phyloP scores from a whole-genome alignment of 2,113 vertebrate species.

The Prionailurus bengalensis region DNA sequence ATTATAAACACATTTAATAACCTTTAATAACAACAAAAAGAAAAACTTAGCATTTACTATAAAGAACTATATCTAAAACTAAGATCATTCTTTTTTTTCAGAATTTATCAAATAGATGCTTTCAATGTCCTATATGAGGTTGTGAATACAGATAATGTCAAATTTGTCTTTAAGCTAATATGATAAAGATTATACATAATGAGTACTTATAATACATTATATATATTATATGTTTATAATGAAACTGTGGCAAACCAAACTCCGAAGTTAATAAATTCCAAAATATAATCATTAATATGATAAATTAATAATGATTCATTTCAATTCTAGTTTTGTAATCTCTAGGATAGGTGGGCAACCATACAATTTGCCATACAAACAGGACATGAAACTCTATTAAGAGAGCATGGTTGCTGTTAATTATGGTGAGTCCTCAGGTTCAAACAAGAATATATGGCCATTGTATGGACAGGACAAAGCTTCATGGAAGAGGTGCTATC shows the following conservation, averaged over 20 bases:
- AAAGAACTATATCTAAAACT: neutral
- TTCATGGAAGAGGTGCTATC: neutral
- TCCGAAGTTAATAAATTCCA: neutral
- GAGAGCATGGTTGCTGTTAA: neutral
- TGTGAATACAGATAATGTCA: neutral
- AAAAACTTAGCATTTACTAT: neutral
- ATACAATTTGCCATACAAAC: neutral
- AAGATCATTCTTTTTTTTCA: constrained; percentile 24
- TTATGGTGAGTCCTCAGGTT: neutral
- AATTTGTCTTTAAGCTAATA: neutral
- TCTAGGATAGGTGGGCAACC: neutral
- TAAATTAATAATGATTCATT: neutral
- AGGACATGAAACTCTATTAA: neutral
- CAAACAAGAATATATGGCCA: neutral
- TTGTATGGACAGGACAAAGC: neutral
- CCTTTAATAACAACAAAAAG: neutral
- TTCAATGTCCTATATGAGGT: neutral
- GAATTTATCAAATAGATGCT: neutral
- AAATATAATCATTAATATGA: neutral
- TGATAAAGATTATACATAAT: neutral
- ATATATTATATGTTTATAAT: neutral
- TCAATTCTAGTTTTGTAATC: neutral
- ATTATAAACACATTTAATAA: neutral
- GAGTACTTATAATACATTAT: neutral
- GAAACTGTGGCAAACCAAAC: neutral